phyloP scores from a whole-genome alignment of 2,797 vertebrate genomes.

The Malacoraja senta region DNA sequence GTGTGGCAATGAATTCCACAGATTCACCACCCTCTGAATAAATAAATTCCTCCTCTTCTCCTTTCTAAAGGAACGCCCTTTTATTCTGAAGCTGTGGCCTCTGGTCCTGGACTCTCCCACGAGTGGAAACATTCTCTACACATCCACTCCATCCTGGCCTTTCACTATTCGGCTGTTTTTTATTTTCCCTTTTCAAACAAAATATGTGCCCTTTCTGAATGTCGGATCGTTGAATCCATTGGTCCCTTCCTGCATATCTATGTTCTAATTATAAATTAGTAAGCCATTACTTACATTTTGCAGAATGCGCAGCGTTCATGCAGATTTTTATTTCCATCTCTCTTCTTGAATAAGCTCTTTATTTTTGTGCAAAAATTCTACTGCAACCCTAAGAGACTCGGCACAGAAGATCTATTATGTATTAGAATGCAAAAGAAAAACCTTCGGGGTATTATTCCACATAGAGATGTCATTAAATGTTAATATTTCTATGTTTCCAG shows the following conservation, averaged over 20 bases:
- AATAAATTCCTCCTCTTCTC: no score
- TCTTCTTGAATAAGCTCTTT: conserved; percentile 19
- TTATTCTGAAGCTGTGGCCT: no score
- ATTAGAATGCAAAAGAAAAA: background rate
- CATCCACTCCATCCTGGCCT: no score
- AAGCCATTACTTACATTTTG: conserved; percentile 1
- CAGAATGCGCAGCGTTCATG: background rate
- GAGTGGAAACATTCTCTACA: no score
- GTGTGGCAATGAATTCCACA: no score
- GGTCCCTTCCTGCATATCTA: background rate
- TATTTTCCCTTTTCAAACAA: background rate
- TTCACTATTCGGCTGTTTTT: no score
- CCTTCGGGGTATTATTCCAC: background rate
- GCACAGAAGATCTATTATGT: conserved; percentile 29
- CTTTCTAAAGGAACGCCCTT: no score
- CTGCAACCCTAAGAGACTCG: background rate
- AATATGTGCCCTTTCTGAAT: no score
- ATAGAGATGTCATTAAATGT: background rate
- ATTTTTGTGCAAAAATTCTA: background rate
- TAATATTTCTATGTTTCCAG: background rate
- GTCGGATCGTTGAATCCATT: background rate
- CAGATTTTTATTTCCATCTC: background rate
- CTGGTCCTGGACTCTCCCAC: no score
- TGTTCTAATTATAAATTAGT: background rate
- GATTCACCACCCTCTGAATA: background rate